Evolutionary conservation across 2,797 vertebrate genomes (phyloP).

Genomic region (Gallinago solitaria): DNA sequence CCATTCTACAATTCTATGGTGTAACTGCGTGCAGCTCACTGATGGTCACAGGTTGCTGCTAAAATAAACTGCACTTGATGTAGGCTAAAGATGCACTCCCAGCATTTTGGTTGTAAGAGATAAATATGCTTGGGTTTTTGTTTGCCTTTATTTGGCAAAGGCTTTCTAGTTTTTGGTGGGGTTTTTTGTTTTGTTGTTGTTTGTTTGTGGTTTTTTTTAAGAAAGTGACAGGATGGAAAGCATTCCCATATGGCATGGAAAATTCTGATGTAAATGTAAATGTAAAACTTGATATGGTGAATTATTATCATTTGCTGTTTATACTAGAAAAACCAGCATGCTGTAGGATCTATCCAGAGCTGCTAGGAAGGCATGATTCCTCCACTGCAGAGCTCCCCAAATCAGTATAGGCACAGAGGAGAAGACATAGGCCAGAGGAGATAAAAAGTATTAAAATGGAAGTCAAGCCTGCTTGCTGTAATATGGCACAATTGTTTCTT

Average conservation of each 20-base stretch:
- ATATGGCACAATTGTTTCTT: constrained; percentile 16
- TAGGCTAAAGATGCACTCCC: background rate
- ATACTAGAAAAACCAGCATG: background rate
- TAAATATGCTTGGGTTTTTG: background rate
- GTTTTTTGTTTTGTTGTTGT: background rate
- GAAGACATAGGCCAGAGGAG: background rate
- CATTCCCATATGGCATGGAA: background rate
- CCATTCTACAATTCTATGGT: background rate
- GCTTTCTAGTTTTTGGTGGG: background rate
- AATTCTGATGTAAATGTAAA: background rate
- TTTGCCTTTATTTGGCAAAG: background rate
- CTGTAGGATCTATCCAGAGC: background rate
- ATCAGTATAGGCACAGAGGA: background rate
- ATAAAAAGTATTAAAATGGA: background rate
- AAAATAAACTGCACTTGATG: constrained; percentile 6
- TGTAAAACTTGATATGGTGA: background rate
- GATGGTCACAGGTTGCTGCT: constrained; percentile 32
- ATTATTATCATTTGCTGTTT: background rate
- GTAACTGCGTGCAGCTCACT: background rate
- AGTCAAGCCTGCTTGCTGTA: background rate
- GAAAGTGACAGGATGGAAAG: background rate
- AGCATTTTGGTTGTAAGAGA: background rate
- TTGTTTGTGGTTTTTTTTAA: background rate
- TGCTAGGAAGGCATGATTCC: background rate
- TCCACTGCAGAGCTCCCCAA: background rate